Evolutionary conservation across 2,797 vertebrate genomes (phyloP).

Genomic region (Gambelia wislizenii): DNA sequence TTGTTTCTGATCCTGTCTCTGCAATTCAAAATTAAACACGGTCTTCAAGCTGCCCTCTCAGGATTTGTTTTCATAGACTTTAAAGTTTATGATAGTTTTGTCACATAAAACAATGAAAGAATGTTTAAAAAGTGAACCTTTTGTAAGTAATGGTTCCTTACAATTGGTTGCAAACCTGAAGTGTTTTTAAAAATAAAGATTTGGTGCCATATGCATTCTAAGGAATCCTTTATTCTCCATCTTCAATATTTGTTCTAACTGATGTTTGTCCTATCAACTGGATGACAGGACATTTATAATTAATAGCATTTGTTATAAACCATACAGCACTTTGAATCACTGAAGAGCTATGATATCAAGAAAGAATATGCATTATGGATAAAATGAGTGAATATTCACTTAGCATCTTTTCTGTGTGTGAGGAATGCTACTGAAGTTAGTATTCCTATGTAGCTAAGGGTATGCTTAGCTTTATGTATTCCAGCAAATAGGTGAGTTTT

Average conservation of each 20-base stretch:
- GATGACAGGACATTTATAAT: slow-evolving; percentile 79
- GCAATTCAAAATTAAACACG: not conserved
- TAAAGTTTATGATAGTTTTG: not conserved
- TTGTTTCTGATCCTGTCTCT: not conserved
- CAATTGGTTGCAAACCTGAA: not conserved
- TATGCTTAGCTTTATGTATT: not conserved
- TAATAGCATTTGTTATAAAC: slow-evolving; percentile 73
- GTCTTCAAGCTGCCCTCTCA: not conserved
- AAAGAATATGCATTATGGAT: slow-evolving; percentile 38
- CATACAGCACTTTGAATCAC: slow-evolving; percentile 63
- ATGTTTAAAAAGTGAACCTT: slow-evolving; percentile 12
- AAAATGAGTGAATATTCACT: slow-evolving; percentile 14
- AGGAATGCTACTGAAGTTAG: not conserved
- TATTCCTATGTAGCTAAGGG: not conserved
- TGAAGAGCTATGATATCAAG: slow-evolving; percentile 48
- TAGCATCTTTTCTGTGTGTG: not conserved
- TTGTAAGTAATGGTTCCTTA: not conserved
- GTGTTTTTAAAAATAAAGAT: slow-evolving; percentile 43
- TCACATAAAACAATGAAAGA: not conserved
- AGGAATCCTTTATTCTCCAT: slow-evolving; percentile 75
- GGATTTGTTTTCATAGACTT: not conserved
- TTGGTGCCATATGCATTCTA: slow-evolving; percentile 71
- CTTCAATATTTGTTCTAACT: slow-evolving; percentile 56
- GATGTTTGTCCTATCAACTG: slow-evolving; percentile 55
- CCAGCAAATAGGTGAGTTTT: not conserved